A percentile compares a stretch with the other conserved stretches of the same genome.
Conservation (phyloP, 2,888 invertebrate genomes). For the Molorchus minor region DNA sequence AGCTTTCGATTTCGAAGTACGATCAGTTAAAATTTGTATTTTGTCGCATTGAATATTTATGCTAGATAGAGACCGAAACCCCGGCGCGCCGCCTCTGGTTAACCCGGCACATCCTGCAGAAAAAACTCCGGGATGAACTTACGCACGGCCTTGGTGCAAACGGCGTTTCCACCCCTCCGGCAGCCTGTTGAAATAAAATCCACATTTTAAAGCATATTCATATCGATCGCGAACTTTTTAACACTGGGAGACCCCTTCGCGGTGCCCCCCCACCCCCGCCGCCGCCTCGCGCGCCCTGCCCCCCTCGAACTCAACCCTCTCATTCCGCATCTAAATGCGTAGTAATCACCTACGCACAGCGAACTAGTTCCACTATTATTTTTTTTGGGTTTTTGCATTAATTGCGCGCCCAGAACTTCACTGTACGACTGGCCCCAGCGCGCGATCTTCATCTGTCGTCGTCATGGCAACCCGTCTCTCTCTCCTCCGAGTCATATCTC, state of each 20-base stretch:
- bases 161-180: slow-evolving; percentile 49
- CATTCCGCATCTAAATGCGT: slow-evolving; percentile 52
- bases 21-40: too few relatives aligned
- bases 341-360: slow-evolving; percentile 52
- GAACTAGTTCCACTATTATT: slow-evolving; percentile 51
- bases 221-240: slow-evolving; percentile 72
- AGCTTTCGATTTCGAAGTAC: too few relatives aligned
- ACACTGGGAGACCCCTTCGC: slow-evolving; percentile 62
- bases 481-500: slow-evolving; percentile 44
- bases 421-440: slow-evolving; percentile 39
- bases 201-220: slow-evolving; percentile 73
- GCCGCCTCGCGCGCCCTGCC: slow-evolving; percentile 44
- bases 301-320: slow-evolving; percentile 51
- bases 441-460: slow-evolving; percentile 48
- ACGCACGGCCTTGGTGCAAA: slow-evolving; percentile 48
- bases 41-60: too few relatives aligned
- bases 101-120: too few relatives aligned
- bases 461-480: slow-evolving; percentile 40
- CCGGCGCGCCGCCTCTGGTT: too few relatives aligned
- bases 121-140: slow-evolving; percentile 40
- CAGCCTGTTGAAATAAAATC: slow-evolving; percentile 70
- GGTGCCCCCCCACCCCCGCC: slow-evolving; percentile 38
- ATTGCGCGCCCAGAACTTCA: slow-evolving; percentile 44
- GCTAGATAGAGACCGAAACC: too few relatives aligned
- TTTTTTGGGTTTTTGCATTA: slow-evolving; percentile 47